These are phyloP conservation scores for Ctenopoma kingsleyae DNA, from an alignment of 2,797 vertebrate species.

Conservation along the genomic window DNA sequence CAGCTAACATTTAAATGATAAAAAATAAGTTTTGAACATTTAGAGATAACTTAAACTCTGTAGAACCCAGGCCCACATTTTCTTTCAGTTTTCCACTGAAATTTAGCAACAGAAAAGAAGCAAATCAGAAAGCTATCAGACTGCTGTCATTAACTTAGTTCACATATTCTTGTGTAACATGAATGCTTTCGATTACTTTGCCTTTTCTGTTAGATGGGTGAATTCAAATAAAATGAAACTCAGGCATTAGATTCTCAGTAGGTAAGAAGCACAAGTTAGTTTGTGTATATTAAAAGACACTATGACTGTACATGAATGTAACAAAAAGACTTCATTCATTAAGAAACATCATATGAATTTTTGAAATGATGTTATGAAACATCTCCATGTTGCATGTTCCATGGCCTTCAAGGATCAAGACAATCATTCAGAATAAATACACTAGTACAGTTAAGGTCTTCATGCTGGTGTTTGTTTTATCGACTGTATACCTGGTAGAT, in stretches of 20 bases:
- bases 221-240: neutral
- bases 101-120: too few relatives aligned
- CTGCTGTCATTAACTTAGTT: too few relatives aligned
- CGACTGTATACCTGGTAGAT: conserved; percentile 24
- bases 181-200: neutral
- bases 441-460: conserved; percentile 22
- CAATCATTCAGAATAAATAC: conserved; percentile 48
- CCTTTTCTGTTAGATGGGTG: neutral
- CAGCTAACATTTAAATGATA: too few relatives aligned
- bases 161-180: neutral
- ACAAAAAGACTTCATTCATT: too few relatives aligned
- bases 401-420: conserved; percentile 8
- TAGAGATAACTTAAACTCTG: too few relatives aligned
- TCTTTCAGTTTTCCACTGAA: too few relatives aligned
- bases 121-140: too few relatives aligned
- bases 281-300: neutral
- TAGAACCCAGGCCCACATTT: too few relatives aligned
- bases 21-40: too few relatives aligned
- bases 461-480: conserved; percentile 72
- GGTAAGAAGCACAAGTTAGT: neutral
- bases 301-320: neutral
- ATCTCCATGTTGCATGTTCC: neutral
- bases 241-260: neutral
- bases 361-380: neutral
- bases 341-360: too few relatives aligned